A percentile compares a stretch with the other conserved stretches of the same genome.
phyloP scores from a whole-genome alignment of 2,113 vertebrate species.

The Notothenia rossii region DNA sequence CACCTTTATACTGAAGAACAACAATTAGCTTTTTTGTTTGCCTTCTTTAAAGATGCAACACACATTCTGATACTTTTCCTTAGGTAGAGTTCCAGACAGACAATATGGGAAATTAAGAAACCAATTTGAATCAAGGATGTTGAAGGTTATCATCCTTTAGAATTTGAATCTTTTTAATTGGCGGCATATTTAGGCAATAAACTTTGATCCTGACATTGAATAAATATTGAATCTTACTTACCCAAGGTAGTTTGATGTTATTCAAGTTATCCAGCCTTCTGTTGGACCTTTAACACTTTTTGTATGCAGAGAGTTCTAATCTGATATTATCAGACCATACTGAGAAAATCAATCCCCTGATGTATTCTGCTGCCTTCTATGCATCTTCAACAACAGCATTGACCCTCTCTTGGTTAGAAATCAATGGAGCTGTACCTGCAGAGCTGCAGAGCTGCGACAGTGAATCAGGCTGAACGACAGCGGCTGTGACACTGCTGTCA shows the following conservation, averaged over 20 bases:
- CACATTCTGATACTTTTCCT: background rate
- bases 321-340: background rate
- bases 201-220: background rate
- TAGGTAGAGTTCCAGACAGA: background rate
- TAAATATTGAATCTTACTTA: background rate
- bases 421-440: background rate
- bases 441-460: background rate
- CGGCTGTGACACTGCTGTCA: background rate
- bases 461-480: slow-evolving; percentile 24
- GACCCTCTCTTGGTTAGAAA: background rate
- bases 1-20: background rate
- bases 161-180: background rate
- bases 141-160: background rate
- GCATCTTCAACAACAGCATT: background rate
- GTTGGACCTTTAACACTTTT: background rate
- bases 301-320: background rate
- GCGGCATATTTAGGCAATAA: background rate
- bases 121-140: background rate
- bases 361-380: background rate
- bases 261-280: background rate
- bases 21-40: background rate
- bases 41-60: background rate
- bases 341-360: background rate
- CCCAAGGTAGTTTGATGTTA: background rate
- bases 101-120: background rate